phyloP scores from a whole-genome alignment of 2,888 invertebrate genomes.

The Chaetogeoica ovagalla region DNA sequence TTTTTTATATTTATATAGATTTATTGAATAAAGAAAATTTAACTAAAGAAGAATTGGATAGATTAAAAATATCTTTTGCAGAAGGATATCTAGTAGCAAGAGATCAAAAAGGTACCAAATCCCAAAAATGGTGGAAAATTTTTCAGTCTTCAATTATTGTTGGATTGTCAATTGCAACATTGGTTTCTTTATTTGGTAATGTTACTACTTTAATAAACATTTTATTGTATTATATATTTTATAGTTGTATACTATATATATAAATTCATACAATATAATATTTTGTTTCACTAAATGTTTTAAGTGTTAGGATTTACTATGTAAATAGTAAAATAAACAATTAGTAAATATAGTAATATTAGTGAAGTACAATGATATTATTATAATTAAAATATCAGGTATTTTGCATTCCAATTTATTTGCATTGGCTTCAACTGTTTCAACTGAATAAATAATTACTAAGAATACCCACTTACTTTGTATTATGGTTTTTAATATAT shows the following conservation, averaged over 20 bases:
- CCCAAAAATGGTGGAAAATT: conserved; percentile 68
- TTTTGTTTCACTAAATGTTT: too few species aligned
- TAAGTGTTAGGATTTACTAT: too few species aligned
- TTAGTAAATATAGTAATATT: too few species aligned
- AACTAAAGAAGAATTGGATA: conserved; percentile 67
- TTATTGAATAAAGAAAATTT: conserved; percentile 55
- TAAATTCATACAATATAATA: conserved; percentile 4
- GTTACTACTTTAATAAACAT: not conserved
- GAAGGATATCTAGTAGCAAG: conserved; percentile 84
- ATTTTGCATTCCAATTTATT: too few species aligned
- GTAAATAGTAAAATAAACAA: too few species aligned
- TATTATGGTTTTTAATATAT: too few species aligned
- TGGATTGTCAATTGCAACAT: conserved; percentile 55
- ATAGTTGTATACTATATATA: not conserved
- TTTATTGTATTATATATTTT: not conserved
- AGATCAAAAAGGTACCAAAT: conserved; percentile 58
- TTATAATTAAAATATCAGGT: too few species aligned
- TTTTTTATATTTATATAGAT: conserved; percentile 36
- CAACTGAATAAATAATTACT: too few species aligned
- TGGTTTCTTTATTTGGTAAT: conserved; percentile 43
- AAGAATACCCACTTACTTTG: too few species aligned
- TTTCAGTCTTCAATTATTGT: conserved; percentile 71
- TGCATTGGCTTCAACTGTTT: too few species aligned
- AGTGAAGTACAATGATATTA: too few species aligned
- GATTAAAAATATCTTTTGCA: conserved; percentile 85